phyloP scores from a whole-genome alignment of 2,113 vertebrate species.

The Silurus asotus region DNA sequence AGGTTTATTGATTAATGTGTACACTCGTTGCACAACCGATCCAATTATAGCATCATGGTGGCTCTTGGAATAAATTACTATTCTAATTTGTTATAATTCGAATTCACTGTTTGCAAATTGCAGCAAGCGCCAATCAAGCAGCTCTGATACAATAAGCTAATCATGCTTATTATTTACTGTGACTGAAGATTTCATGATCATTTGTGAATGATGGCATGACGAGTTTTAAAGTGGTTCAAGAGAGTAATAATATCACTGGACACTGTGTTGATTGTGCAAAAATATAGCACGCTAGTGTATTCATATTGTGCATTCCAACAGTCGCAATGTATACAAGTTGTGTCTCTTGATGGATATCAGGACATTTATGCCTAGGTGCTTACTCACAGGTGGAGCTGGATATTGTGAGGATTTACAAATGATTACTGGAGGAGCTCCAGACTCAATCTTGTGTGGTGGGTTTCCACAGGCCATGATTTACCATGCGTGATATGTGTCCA shows the following conservation, averaged over 20 bases:
- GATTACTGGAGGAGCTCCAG: neutral
- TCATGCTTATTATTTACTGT: conserved; percentile 24
- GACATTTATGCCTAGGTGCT: neutral
- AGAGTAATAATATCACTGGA: neutral
- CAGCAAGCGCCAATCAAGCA: conserved; percentile 42
- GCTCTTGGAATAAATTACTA: conserved; percentile 46
- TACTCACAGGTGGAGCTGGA: neutral
- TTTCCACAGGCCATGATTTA: neutral
- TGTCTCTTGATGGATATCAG: neutral
- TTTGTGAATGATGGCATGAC: conserved; percentile 23
- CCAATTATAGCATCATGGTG: conserved; percentile 33
- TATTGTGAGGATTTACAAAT: neutral
- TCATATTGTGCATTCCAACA: neutral
- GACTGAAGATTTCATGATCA: conserved; percentile 23
- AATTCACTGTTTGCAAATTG: conserved; percentile 42
- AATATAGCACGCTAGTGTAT: neutral
- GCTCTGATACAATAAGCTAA: conserved; percentile 45
- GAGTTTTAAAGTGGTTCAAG: neutral
- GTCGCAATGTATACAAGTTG: neutral
- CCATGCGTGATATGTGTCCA: neutral
- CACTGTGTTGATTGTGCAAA: neutral
- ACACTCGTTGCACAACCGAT: conserved; percentile 23
- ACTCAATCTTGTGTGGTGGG: neutral
- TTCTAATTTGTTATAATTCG: conserved; percentile 47
- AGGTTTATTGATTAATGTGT: conserved; percentile 40